These are phyloP conservation scores for Cyphomyrmex costatus DNA, from an alignment of 1,140 invertebrate species.

Conservation along the genomic window DNA sequence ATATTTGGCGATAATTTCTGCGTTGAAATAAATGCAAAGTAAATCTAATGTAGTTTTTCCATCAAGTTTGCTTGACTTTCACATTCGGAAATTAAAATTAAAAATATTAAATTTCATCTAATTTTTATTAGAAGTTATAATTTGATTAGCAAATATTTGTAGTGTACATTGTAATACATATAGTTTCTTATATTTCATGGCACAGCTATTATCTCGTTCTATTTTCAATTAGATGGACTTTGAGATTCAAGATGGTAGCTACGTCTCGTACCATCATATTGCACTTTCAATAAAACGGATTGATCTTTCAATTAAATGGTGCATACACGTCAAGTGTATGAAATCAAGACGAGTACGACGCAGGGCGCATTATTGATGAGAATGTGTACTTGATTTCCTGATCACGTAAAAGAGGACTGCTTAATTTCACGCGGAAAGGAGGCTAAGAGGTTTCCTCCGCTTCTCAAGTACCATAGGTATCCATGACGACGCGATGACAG, in stretches of 20 bases:
- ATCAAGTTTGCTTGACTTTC: not conserved
- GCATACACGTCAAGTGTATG: not conserved
- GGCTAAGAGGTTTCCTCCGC: slow-evolving; percentile 12
- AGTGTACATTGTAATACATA: not conserved
- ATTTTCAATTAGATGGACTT: not conserved
- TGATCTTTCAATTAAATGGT: slow-evolving; percentile 10
- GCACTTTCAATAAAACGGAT: not conserved
- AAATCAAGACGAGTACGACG: not conserved
- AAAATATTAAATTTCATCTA: not conserved
- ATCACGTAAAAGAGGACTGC: slow-evolving; percentile 39
- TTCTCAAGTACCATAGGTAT: slow-evolving; percentile 58
- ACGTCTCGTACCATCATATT: not conserved
- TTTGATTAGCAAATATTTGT: not conserved
- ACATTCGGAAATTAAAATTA: not conserved
- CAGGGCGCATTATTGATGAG: slow-evolving; percentile 54
- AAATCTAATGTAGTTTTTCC: not conserved
- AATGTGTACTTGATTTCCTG: not conserved
- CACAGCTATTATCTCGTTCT: not conserved
- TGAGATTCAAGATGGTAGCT: not conserved
- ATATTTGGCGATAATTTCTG: not conserved
- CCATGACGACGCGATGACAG: slow-evolving; percentile 73
- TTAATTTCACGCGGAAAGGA: slow-evolving; percentile 65
- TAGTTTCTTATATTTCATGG: not conserved
- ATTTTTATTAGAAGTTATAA: not conserved
- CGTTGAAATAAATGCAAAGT: not conserved